Evolutionary conservation across 2,797 vertebrate genomes (phyloP).

Genomic region (Falco naumanni): DNA sequence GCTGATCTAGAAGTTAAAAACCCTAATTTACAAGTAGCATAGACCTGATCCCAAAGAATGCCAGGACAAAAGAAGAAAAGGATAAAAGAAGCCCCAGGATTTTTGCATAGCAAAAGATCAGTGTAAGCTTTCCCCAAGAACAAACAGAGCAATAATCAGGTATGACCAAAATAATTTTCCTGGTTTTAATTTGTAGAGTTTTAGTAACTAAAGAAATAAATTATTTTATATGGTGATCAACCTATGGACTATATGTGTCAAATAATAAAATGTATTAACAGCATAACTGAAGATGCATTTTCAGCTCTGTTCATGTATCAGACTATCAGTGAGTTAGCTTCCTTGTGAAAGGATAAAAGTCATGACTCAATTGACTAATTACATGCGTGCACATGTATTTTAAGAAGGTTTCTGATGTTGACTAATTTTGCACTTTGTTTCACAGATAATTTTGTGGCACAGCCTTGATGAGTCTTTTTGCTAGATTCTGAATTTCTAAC

Average conservation of each 20-base stretch:
- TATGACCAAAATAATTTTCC: neutral
- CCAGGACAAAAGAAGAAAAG: neutral
- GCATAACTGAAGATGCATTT: neutral
- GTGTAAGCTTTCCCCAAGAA: neutral
- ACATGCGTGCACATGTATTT: accelerated
- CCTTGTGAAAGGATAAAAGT: neutral
- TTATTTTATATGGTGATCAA: neutral
- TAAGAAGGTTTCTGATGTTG: neutral
- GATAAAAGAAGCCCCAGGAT: neutral
- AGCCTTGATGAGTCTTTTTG: neutral
- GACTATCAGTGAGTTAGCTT: neutral
- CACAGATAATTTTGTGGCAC: neutral
- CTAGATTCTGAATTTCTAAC: neutral
- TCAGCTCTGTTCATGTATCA: neutral
- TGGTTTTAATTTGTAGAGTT: neutral
- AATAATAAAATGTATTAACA: neutral
- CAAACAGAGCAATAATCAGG: neutral
- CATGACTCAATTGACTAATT: neutral
- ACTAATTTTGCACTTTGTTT: neutral
- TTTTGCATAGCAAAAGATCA: neutral
- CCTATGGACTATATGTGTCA: neutral
- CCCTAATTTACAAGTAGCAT: neutral
- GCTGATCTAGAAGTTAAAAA: neutral
- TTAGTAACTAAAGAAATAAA: neutral
- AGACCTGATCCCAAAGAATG: neutral